Conservation (phyloP, 2,113 vertebrate genomes). For the Clarias macrocephalus region DNA sequence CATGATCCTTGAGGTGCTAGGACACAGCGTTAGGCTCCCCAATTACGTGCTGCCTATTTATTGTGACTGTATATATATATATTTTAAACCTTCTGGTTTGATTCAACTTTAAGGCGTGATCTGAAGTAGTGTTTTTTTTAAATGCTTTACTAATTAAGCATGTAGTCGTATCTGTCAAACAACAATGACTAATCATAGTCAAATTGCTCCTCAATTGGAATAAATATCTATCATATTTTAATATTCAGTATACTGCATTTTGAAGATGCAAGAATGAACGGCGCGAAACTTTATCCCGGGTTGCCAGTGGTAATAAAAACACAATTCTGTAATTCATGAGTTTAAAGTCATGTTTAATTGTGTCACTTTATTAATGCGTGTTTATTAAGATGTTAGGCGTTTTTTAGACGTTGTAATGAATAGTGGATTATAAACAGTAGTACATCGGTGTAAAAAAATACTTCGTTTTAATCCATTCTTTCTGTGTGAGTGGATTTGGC, state of each 20-base stretch:
- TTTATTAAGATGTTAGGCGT: not conserved
- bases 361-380: not conserved
- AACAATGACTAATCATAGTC: not conserved
- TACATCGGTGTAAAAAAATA: not conserved
- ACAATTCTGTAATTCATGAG: no score
- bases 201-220: not conserved
- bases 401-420: no score
- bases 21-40: no score
- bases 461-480: not conserved
- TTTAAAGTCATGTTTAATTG: not conserved
- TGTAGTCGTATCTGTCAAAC: not conserved
- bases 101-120: not conserved
- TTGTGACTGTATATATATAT: no score
- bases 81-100: not conserved
- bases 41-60: no score
- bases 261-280: not conserved
- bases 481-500: not conserved
- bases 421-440: not conserved
- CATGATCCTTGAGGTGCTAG: no score
- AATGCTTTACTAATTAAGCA: not conserved
- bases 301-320: constrained; percentile 6
- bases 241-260: not conserved
- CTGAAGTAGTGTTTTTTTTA: not conserved
- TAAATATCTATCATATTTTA: no score
- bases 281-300: not conserved